phyloP scores from a whole-genome alignment of 2,888 invertebrate species.

The Lithophane semibrunnea region DNA sequence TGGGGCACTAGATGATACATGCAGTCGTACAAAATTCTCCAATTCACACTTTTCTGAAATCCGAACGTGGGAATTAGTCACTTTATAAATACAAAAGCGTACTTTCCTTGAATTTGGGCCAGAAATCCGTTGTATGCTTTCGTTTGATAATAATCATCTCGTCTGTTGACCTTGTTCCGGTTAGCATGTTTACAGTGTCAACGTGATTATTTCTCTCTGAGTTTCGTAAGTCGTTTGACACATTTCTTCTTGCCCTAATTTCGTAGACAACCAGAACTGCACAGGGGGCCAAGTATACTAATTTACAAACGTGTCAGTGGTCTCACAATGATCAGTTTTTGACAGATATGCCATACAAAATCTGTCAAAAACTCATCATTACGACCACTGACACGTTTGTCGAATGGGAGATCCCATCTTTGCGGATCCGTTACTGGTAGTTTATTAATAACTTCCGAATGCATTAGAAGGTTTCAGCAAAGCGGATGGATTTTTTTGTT shows the following conservation, averaged over 20 bases:
- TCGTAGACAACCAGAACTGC: neutral
- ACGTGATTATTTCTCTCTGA: constrained; percentile 34
- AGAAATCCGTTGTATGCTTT: constrained; percentile 56
- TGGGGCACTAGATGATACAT: constrained; percentile 20
- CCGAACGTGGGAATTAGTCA: constrained; percentile 56
- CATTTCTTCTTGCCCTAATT: constrained; percentile 29
- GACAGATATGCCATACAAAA: no score
- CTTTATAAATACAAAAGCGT: constrained; percentile 33
- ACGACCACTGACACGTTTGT: neutral
- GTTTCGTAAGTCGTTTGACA: constrained; percentile 41
- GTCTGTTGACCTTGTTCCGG: constrained; percentile 58
- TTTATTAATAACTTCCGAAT: neutral
- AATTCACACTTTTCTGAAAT: constrained; percentile 35
- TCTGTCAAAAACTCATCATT: no score
- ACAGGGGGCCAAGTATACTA: no score
- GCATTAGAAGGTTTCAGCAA: neutral
- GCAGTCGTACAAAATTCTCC: constrained; percentile 10
- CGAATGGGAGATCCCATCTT: neutral
- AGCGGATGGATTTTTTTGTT: no score
- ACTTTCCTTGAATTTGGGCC: constrained; percentile 58
- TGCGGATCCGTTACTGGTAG: neutral
- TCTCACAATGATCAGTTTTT: no score
- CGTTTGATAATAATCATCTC: constrained; percentile 55
- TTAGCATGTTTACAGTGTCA: constrained; percentile 40
- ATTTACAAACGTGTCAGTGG: no score